A percentile compares a stretch with the other conserved stretches of the same genome.
Evolutionary conservation across 2,797 vertebrate genomes (phyloP).

Genomic region (Acanthurus leucopareius): DNA sequence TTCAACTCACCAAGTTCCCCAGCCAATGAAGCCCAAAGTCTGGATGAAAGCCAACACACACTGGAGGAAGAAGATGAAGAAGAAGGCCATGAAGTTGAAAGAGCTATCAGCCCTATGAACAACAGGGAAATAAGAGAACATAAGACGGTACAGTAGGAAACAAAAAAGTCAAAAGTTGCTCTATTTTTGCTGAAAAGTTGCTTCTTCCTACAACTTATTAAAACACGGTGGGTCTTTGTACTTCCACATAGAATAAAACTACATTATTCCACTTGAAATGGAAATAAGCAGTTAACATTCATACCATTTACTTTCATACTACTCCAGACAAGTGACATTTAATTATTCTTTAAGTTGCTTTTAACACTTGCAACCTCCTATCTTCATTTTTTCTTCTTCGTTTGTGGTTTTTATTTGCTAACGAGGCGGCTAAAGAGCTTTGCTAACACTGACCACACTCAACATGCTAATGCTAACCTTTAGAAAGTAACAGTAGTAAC

Average conservation of each 20-base stretch:
- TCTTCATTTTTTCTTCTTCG: background rate
- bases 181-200: slow-evolving; percentile 29
- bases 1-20: slow-evolving; percentile 93
- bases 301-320: background rate
- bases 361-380: background rate
- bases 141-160: slow-evolving; percentile 14
- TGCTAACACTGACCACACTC: background rate
- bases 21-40: slow-evolving; percentile 89
- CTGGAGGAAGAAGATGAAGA: slow-evolving; percentile 95
- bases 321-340: background rate
- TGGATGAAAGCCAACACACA: slow-evolving; percentile 91
- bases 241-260: background rate
- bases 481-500: background rate
- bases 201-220: slow-evolving; percentile 15
- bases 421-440: background rate
- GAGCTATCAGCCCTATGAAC: slow-evolving; percentile 93
- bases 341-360: background rate
- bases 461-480: background rate
- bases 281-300: background rate
- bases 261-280: background rate
- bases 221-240: background rate
- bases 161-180: background rate
- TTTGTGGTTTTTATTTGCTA: too few species aligned
- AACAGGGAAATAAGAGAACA: slow-evolving; percentile 31
- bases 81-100: slow-evolving; percentile 98